Percentiles rank a stretch among this genome's conserved stretches.
These are phyloP conservation scores for Papilio helenus DNA, from an alignment of 1,140 invertebrate genomes.

Conservation along the genomic window DNA sequence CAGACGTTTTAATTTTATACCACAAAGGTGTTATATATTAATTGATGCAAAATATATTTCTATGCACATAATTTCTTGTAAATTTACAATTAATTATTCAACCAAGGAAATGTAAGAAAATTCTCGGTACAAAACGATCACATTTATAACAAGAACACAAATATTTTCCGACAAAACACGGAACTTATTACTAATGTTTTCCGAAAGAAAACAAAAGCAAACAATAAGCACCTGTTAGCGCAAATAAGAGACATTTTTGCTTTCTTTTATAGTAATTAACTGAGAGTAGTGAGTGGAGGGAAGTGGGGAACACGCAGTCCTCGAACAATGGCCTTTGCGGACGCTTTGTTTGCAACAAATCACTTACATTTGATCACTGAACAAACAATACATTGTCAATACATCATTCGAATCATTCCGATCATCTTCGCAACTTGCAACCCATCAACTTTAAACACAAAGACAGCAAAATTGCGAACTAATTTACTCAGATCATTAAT, in stretches of 20 bases:
- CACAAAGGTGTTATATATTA: background rate
- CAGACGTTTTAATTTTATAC: background rate
- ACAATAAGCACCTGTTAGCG: slow-evolving; percentile 36
- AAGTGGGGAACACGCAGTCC: background rate
- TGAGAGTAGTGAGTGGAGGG: background rate
- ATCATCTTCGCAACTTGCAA: background rate
- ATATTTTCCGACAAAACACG: background rate
- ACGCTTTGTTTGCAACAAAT: slow-evolving; percentile 36
- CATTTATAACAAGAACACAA: background rate
- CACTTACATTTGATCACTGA: slow-evolving; percentile 36
- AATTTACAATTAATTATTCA: too few species aligned
- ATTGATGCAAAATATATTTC: background rate
- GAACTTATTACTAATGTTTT: slow-evolving; percentile 14
- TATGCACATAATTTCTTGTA: background rate
- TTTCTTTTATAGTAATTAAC: slow-evolving; percentile 40
- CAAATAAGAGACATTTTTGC: slow-evolving; percentile 34
- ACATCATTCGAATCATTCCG: background rate
- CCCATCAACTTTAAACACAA: background rate
- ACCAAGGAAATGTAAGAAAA: background rate
- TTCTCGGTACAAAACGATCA: background rate
- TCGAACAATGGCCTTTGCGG: slow-evolving; percentile 33
- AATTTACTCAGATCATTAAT: background rate
- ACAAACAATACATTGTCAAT: slow-evolving; percentile 10
- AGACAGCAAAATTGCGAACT: background rate
- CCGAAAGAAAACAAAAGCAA: slow-evolving; percentile 8